Evolutionary conservation across 2,888 invertebrate species (phyloP).

Genomic region (Hypsopygia costalis): DNA sequence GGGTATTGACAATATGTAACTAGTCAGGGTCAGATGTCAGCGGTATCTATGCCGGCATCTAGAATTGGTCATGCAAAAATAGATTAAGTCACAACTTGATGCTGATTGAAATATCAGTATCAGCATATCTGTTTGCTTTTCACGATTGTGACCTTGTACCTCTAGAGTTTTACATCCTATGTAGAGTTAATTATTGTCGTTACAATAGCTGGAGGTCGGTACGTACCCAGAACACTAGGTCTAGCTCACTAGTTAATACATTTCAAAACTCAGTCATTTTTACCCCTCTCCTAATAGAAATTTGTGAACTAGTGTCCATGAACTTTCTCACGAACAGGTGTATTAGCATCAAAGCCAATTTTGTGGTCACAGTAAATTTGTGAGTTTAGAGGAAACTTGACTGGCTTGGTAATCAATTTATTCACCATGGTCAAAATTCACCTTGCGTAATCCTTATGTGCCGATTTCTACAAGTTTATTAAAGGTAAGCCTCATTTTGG

Average conservation of each 20-base stretch:
- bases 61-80: slow-evolving; percentile 31
- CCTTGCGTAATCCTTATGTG: neutral
- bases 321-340: neutral
- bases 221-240: too few relatives aligned
- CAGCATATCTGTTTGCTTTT: neutral
- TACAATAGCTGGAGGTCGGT: too few relatives aligned
- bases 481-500: neutral
- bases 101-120: neutral
- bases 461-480: neutral
- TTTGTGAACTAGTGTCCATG: neutral
- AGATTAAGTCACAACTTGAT: slow-evolving; percentile 12
- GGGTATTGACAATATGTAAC: slow-evolving; percentile 6
- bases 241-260: too few relatives aligned
- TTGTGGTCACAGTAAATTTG: neutral
- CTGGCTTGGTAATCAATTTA: neutral
- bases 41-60: slow-evolving; percentile 21
- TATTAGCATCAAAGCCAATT: neutral
- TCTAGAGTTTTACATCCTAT: neutral
- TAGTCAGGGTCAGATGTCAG: slow-evolving; percentile 32
- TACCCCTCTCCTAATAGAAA: too few relatives aligned
- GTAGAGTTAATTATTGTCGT: too few relatives aligned
- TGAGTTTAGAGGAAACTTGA: neutral
- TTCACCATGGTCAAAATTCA: neutral
- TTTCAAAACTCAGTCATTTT: too few relatives aligned
- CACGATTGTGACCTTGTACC: neutral